Evolutionary conservation across 2,113 vertebrate genomes (phyloP).

Genomic region (Zosterops japonicus): DNA sequence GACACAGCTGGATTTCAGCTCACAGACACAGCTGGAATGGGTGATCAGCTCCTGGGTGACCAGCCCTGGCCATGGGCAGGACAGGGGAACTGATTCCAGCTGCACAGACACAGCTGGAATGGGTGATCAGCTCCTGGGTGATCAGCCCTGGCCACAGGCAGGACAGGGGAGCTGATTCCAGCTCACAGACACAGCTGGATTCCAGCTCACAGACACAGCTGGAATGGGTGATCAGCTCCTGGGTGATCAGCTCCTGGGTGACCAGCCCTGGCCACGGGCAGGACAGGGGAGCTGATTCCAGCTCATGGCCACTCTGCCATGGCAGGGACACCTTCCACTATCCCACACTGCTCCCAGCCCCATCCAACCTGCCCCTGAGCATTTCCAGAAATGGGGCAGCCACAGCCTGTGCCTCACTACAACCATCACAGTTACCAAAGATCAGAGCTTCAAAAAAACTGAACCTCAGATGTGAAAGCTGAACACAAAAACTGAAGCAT

Average conservation of each 20-base stretch:
- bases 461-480: not conserved
- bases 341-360: not conserved
- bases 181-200: not conserved
- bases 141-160: not conserved
- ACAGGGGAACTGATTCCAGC: too few species aligned
- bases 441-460: not conserved
- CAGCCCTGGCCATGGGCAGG: too few species aligned
- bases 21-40: not conserved
- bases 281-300: too few species aligned
- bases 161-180: not conserved
- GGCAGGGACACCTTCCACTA: not conserved
- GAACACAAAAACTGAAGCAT: not conserved
- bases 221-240: too few species aligned
- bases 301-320: not conserved
- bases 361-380: fast-evolving
- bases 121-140: not conserved
- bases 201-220: too few species aligned
- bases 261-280: too few species aligned
- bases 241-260: too few species aligned
- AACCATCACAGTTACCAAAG: not conserved
- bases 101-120: not conserved
- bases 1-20: too few species aligned
- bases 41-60: too few species aligned
- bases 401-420: not conserved
- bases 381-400: not conserved